Evolutionary conservation across 1,140 invertebrate genomes (phyloP).

Genomic region (Leptopilina clavipes): DNA sequence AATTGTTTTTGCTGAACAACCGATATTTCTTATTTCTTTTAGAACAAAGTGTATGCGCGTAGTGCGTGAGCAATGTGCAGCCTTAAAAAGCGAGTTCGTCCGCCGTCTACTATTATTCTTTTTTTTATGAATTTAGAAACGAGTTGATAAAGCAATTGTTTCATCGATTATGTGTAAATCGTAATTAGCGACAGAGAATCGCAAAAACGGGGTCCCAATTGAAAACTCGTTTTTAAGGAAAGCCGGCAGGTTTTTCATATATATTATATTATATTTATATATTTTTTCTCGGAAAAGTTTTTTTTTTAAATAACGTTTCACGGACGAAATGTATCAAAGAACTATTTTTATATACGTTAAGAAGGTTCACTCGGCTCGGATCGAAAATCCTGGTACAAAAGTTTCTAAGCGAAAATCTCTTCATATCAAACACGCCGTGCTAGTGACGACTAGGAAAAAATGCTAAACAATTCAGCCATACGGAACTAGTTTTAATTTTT

Average conservation of each 20-base stretch:
- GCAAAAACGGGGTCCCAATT: constrained; percentile 18
- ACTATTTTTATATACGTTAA: constrained; percentile 32
- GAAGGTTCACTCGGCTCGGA: constrained; percentile 51
- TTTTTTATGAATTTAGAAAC: constrained; percentile 18
- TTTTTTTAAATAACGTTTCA: neutral
- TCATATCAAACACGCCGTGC: constrained; percentile 53
- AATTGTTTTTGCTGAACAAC: neutral
- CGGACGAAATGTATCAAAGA: constrained; percentile 49
- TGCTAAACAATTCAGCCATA: constrained; percentile 51
- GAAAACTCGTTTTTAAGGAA: constrained; percentile 7
- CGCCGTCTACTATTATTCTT: neutral
- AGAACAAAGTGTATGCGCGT: constrained; percentile 21
- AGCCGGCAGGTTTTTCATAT: constrained; percentile 28
- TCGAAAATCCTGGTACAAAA: constrained; percentile 58
- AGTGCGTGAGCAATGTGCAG: constrained; percentile 51
- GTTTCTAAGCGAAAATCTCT: constrained; percentile 52
- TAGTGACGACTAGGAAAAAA: constrained; percentile 54
- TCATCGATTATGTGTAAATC: neutral
- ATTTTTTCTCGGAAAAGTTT: neutral
- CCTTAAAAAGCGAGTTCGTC: constrained; percentile 45
- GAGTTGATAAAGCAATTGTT: neutral
- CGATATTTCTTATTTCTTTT: neutral
- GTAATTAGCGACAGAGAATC: neutral
- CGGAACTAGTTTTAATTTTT: constrained; percentile 39
- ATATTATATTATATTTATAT: neutral